Base-by-base conservation (phyloP, 2,888 invertebrate genomes). In the Calameuta pallipes region DNA sequence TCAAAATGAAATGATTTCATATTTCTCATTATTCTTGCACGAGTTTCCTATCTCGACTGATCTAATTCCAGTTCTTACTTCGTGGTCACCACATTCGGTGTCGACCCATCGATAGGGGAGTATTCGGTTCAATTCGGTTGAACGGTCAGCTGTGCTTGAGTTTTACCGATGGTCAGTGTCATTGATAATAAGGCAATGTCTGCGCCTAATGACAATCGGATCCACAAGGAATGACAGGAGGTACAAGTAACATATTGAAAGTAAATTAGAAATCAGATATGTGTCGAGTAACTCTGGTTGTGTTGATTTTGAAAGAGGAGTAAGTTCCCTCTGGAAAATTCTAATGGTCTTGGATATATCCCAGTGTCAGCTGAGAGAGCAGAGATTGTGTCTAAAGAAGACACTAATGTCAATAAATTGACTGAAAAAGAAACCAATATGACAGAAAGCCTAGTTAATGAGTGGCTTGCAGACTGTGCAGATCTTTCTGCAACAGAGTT, bases 401-500 rank as follows among this genome's bases (percentile, higher is more conserved):
- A 15, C 23, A 31, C 71, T 6, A 11, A 71, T 31, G 33, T 31
- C 71, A 71, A 9, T 12, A 31, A 34, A 34, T 33, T 31, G 33
- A 34, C 71, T 31, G 31, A 34, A 33, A 11, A 30, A 34, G 31
- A 13, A 12, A 34, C 34, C 33, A 71, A 31, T 15, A 93, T 97
- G 92, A 92, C 92, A 80, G 93, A 93, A 83, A 91, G 92, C 81
- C 86, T 92, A 79, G 95, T 97, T 85, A 93, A 93, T 85, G 97
- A 97, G 91, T 97, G 97, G 97, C 92, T 97, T 85, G 94, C 94
- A 85, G 97, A 97, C 89, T 97, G 95, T 92, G 94, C 95, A 81
- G 93, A 94, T 75, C 92, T 96, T 81, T 95, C 95, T 87, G 94
- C 95, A 77, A 94, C 95, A 83, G 97, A 97, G 91, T 92, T 96